Percentiles rank a stretch among this genome's conserved stretches.
phyloP scores from a whole-genome alignment of 2,797 vertebrate genomes.

The Tamandua tetradactyla region DNA sequence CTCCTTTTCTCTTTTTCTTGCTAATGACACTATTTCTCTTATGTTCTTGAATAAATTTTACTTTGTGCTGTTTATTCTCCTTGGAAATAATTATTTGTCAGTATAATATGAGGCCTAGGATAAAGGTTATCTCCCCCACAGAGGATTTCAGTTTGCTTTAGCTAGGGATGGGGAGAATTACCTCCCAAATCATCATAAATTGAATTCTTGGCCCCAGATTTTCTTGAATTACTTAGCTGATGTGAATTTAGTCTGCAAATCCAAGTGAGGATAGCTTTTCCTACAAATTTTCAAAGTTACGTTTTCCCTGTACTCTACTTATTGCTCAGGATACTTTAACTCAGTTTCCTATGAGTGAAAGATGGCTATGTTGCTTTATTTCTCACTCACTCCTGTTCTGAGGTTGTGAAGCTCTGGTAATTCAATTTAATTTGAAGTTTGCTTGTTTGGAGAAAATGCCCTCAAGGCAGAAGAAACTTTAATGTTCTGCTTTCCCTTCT shows the following conservation, averaged over 20 bases:
- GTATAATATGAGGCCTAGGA: not conserved
- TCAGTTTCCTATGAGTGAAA: not conserved
- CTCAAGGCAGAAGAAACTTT: not conserved
- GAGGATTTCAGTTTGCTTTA: not conserved
- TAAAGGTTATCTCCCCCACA: not conserved
- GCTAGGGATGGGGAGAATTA: not conserved
- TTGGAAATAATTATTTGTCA: constrained; percentile 1
- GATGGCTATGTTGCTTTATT: not conserved
- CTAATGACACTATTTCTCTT: not conserved
- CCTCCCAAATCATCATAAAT: not conserved
- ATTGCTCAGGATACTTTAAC: not conserved
- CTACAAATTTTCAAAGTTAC: not conserved
- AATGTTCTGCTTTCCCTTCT: not conserved
- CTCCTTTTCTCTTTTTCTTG: not conserved
- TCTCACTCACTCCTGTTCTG: not conserved
- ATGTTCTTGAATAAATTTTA: not conserved
- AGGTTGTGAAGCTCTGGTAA: constrained; percentile 10
- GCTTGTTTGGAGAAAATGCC: not conserved
- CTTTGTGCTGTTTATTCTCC: not conserved
- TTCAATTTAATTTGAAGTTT: constrained; percentile 41
- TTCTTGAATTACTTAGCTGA: not conserved
- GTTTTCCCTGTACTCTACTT: not conserved
- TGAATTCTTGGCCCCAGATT: not conserved
- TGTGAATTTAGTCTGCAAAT: not conserved
- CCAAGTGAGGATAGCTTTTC: not conserved